Evolutionary conservation across 2,113 vertebrate genomes (phyloP), one percentile per base, ranked within the genome.

Genomic region (Microtus ochrogaster): DNA sequence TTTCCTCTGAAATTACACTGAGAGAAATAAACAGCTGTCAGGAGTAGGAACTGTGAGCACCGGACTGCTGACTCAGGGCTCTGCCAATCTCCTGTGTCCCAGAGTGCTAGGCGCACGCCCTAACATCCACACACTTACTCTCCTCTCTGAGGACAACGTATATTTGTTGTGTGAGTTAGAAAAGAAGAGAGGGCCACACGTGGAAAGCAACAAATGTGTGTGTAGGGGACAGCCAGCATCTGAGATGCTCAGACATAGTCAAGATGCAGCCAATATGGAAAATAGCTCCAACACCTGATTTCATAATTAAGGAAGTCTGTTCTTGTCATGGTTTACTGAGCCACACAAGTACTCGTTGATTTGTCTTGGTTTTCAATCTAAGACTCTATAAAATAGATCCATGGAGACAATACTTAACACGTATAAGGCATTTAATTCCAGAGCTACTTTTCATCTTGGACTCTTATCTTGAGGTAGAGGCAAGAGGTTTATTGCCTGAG

Each of bases 1-100:
- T 98, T 98, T 98, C 98, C 98, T 98, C 98, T 97, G 98, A 97
- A 98, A 98, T 98, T 98, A 98, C 98, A 98, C 65, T 97, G 98
- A 98, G 96, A 98, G 98, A 98, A 98, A 98, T 98, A 98, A 98
- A 98, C 98, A 98, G 97, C 97, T 97, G 97, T 97, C 97, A 97
- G 89, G 93, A 96, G 47, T n/a, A 70, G 52, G 89, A 84, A 92
- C 78, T 0, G 86, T 39, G 91, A 92, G 26, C 39, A 0, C 47
- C 47, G 39, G 91, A 74, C 39, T 97, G 97, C 96, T 96, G 96
- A 97, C 78, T 96, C 94, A 68, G 96, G 39, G 73, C 68, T 95
- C 78, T 49, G 86, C 68, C 89, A 86, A 73, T 89, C n/a, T 88
- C 68, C 12, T n/a, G 7, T 33, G 72, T 77, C 95, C 92, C 89